phyloP scores from a whole-genome alignment of 2,888 invertebrate genomes.

The Trachelus tabidus region DNA sequence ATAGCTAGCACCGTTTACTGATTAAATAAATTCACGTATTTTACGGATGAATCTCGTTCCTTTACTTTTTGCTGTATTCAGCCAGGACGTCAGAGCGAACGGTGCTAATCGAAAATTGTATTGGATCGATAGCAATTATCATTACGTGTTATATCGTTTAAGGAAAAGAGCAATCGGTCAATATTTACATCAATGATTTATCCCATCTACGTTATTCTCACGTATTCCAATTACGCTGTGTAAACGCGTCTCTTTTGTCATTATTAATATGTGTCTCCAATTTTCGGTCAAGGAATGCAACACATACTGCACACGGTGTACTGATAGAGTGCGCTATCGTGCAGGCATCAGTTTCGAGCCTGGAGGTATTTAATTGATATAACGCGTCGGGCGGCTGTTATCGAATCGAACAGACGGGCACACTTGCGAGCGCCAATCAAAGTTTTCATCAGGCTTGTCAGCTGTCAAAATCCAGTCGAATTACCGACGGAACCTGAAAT shows the following conservation, averaged over 20 bases:
- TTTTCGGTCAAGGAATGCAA: not conserved
- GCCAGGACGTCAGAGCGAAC: not conserved
- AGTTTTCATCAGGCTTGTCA: conserved; percentile 23
- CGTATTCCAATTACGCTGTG: not conserved
- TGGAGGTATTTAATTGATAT: conserved; percentile 13
- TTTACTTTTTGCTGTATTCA: not conserved
- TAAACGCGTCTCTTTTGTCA: not conserved
- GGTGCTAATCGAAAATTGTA: not conserved
- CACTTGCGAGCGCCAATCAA: conserved; percentile 17
- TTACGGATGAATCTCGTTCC: not conserved
- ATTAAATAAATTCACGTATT: not conserved
- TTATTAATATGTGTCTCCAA: not conserved
- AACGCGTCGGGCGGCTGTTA: not conserved
- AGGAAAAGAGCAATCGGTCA: not conserved
- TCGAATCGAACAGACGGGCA: conserved; percentile 9
- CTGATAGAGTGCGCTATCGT: not conserved
- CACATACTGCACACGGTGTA: not conserved
- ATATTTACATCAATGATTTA: not conserved
- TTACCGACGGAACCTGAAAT: not conserved
- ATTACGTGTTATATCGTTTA: not conserved
- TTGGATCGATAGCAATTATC: not conserved
- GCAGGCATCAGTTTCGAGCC: conserved; percentile 9
- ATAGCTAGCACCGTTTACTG: not conserved
- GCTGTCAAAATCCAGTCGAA: conserved; percentile 18
- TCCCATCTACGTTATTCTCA: not conserved